A percentile compares a stretch with the other conserved stretches of the same genome.
Evolutionary conservation across 2,797 vertebrate species (phyloP).

Genomic region (Trachurus trachurus): DNA sequence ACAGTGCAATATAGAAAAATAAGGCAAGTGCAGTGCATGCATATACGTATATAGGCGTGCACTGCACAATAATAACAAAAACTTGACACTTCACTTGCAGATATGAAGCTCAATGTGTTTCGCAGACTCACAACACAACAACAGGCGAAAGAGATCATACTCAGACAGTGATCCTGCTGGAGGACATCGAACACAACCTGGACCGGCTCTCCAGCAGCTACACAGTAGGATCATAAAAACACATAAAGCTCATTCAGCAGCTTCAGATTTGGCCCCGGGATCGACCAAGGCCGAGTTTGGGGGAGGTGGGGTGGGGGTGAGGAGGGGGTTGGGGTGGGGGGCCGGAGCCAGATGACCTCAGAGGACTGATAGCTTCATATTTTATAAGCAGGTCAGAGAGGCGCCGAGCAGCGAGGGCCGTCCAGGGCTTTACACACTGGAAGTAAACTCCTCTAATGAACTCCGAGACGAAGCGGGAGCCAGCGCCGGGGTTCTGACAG

Average conservation of each 20-base stretch:
- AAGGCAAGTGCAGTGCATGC: too few relatives aligned
- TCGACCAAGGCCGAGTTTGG: background rate
- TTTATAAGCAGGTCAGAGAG: slow-evolving; percentile 2
- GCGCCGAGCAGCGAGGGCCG: background rate
- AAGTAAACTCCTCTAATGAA: background rate
- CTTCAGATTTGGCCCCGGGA: background rate
- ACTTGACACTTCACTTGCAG: background rate
- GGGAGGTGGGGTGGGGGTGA: too few relatives aligned
- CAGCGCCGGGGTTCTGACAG: background rate
- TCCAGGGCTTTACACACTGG: background rate
- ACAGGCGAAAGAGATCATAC: background rate
- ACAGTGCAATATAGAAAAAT: too few relatives aligned
- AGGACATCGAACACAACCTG: background rate
- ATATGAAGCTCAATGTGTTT: background rate
- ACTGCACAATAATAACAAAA: too few relatives aligned
- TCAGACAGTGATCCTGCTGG: background rate
- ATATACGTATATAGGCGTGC: too few relatives aligned
- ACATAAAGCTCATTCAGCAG: slow-evolving; percentile 6
- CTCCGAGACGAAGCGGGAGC: background rate
- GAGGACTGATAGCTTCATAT: background rate
- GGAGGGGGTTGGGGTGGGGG: background rate
- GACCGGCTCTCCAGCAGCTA: background rate
- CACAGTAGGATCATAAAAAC: slow-evolving; percentile 10
- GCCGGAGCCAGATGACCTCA: slow-evolving; percentile 1
- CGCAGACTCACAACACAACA: background rate